phyloP scores from a whole-genome alignment of 2,113 vertebrate genomes.

The Pedetes capensis region DNA sequence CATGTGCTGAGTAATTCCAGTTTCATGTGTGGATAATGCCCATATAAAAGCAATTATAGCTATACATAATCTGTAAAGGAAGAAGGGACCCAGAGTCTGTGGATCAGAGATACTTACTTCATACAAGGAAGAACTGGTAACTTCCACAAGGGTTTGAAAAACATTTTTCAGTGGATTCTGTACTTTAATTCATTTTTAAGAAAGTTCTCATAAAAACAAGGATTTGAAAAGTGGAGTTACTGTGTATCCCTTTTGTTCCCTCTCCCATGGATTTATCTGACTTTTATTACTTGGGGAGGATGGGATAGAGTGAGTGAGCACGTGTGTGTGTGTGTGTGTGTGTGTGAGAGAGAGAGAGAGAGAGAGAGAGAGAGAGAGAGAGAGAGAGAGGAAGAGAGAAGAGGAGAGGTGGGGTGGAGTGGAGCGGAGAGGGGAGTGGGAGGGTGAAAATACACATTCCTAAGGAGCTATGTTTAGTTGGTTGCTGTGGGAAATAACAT shows the following conservation, averaged over 20 bases:
- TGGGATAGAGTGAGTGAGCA: background rate
- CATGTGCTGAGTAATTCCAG: slow-evolving; percentile 67
- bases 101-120: background rate
- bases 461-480: background rate
- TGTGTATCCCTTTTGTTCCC: background rate
- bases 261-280: background rate
- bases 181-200: background rate
- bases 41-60: slow-evolving; percentile 59
- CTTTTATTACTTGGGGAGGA: background rate
- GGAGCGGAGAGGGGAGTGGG: too few relatives aligned
- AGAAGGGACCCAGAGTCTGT: slow-evolving; percentile 15
- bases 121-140: background rate
- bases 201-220: background rate
- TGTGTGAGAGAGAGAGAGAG: background rate
- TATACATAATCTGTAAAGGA: background rate
- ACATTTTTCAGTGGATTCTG: background rate
- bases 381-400: too few relatives aligned
- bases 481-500: background rate
- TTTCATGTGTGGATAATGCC: slow-evolving; percentile 73
- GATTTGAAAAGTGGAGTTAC: background rate
- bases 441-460: background rate
- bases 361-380: too few relatives aligned
- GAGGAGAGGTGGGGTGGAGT: too few relatives aligned
- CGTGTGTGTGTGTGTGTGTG: too few relatives aligned
- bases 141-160: background rate